Conservation (phyloP, 2,113 vertebrate genomes). For the Suricata suricatta region DNA sequence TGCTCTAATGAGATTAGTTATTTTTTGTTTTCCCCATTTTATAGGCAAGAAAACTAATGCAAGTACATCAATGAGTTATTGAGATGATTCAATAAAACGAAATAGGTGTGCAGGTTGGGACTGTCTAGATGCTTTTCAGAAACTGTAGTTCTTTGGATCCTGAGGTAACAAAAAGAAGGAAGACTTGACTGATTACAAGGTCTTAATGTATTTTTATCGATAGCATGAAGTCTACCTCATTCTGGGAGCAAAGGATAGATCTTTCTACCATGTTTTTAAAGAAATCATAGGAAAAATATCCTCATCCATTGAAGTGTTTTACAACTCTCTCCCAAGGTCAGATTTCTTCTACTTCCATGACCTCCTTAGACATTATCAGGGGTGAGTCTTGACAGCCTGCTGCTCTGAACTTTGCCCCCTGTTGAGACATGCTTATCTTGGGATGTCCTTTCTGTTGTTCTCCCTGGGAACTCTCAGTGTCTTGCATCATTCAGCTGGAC, state of each 20-base stretch:
- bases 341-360: not conserved
- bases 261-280: not conserved
- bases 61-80: not conserved
- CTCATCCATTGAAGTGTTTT: not conserved
- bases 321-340: not conserved
- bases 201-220: not conserved
- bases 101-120: no score
- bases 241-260: not conserved
- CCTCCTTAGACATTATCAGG: not conserved
- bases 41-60: not conserved
- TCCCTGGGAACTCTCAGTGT: not conserved
- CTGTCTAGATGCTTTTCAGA: not conserved
- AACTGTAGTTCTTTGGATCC: not conserved
- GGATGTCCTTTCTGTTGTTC: not conserved
- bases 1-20: not conserved
- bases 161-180: not conserved
- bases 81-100: not conserved
- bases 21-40: not conserved
- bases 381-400: not conserved
- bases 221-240: not conserved
- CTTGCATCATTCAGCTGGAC: not conserved
- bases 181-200: not conserved
- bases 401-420: not conserved
- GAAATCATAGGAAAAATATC: not conserved
- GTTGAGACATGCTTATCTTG: not conserved